Base-by-base conservation (phyloP, 1,140 invertebrate species). In the Hycleus cichorii region DNA sequence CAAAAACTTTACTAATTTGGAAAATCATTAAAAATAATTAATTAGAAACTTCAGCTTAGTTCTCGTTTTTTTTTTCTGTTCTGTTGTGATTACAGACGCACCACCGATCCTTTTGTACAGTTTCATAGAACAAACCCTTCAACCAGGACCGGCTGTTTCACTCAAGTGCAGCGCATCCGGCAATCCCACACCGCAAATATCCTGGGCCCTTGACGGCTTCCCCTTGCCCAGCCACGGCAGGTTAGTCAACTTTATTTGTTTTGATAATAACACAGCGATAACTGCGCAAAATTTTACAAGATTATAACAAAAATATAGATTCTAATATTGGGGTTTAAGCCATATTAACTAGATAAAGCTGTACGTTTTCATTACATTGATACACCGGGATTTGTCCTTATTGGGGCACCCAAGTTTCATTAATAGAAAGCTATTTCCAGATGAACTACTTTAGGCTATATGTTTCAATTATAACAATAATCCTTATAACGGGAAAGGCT, bases 141-240 rank as follows among this genome's bases (percentile, higher is more conserved):
- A 92, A 64, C 87, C 88, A 1, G 90, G 90, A 10, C 86, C 87
- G n/a, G 83, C 85, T 50, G 85, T 93, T 44, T 90, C 89, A 47
- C 75, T 95, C 45, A 90, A 91, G 74, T 95, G 91, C 72, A 88
- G 84, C 38, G 90, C 90, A 52, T 81, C 87, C 44, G 91, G 91
- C 48, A 91, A 90, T 75, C 91, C 89, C 12, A 91, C 91, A 46
- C 90, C 91, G 6, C 81, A 84, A 68, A 85, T 93, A 65, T 81
- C 82, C 43, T 93, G 90, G 90, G 81, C 82, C 40, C 77, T 92
- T 59, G 90, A 93, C 73, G 90, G 87, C 55, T 88, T 87, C 71
- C 80, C 81, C 43, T 74, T 93, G 54, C 85, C 86, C 58, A 82
- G 81, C 65, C 85, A 86, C 72, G 82, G 83, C 72, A 82, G 85